Evolutionary conservation across 2,888 invertebrate genomes (phyloP).

Genomic region (Minunthozetes semirufus): DNA sequence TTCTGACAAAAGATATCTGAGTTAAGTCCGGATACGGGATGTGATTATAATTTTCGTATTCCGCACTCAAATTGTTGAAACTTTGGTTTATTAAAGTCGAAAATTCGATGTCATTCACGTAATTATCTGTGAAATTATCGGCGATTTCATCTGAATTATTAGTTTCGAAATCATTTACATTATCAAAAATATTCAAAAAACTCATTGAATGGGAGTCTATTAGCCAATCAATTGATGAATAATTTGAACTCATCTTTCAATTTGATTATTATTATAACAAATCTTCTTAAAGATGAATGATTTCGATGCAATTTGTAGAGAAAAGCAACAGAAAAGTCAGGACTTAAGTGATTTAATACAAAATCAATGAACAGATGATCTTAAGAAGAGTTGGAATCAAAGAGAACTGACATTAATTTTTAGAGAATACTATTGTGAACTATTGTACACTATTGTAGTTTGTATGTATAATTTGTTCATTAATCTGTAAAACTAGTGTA

Average conservation of each 20-base stretch:
- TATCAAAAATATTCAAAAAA: not conserved
- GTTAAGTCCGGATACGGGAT: constrained; percentile 45
- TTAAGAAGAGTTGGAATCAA: no score
- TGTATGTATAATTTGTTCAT: not conserved
- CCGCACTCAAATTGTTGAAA: not conserved
- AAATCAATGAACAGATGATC: no score
- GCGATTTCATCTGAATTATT: not conserved
- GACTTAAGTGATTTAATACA: not conserved
- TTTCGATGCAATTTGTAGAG: not conserved
- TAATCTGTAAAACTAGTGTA: not conserved
- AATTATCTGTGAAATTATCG: not conserved
- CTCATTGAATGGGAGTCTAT: not conserved
- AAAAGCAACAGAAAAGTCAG: not conserved
- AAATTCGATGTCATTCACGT: not conserved
- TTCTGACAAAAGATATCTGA: constrained; percentile 46
- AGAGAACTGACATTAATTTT: no score
- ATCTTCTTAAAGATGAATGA: not conserved
- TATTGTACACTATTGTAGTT: no score
- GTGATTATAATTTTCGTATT: not conserved
- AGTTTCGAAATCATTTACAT: not conserved
- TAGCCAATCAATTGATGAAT: not conserved
- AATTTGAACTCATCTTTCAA: not conserved
- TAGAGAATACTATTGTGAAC: no score
- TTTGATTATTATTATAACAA: not conserved
- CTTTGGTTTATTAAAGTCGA: not conserved